Evolutionary conservation across 2,888 invertebrate species (phyloP), one percentile per base, ranked within the genome.

Genomic region (Calephelis perditalis): DNA sequence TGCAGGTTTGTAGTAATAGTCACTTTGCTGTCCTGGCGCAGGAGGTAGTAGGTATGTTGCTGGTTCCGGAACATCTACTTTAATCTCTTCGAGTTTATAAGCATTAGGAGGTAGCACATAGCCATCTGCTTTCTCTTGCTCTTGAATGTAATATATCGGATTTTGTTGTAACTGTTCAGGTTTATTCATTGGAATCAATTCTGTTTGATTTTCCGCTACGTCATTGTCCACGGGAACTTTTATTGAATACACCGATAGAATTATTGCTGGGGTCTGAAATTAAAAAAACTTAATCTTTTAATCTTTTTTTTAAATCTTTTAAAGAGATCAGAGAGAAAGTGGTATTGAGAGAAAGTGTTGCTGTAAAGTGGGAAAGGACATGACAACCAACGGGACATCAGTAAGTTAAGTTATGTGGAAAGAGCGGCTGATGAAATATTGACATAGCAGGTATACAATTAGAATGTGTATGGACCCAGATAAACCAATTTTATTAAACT

Each of bases 31-130:
- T 73, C 70, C 49, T 10, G 60, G 65, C 10, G 65, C 58, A 0
- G 90, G 90, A 47, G 90, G 90, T 56, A 86, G 62, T 12, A 90
- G 74, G 65, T 82, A 83, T 0, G 86, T 83, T 0, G 83, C 81
- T n/a, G 82, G 86, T 54, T 82, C 79, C 0, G 71, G 73, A 36
- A 75, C 64, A 3, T 67, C 68, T 55, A 78, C 82, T 47, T 74
- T 64, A 35, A 74, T 68, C 66, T 80, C 79, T 54, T 74, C 76
- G 8, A 75, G 72, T 55, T 73, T 76, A 56, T 86, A 76, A 35
- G 79, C 74, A 58, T 79, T 76, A 2, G 84, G 82, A 26, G 86
- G 84, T 49, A 82, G 70, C 2, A 84, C 72, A 64, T 86, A 87
- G 61, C 81, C 84, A 61, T 87, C 85, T 12, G 78, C 65, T 58